Evolutionary conservation across 2,888 invertebrate genomes (phyloP).

Genomic region (Pardosa pseudoannulata): DNA sequence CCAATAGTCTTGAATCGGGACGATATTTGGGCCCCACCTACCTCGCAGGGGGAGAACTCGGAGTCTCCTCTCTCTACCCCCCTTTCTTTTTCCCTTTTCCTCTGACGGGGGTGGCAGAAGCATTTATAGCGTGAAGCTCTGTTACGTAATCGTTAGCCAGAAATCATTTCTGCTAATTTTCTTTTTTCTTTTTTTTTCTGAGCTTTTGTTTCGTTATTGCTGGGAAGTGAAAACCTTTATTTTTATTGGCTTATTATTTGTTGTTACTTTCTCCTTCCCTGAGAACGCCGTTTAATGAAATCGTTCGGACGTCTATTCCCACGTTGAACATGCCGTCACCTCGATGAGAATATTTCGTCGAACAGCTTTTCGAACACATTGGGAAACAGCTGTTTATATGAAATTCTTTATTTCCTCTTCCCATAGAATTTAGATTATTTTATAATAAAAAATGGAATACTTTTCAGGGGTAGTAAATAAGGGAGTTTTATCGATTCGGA

Average conservation of each 20-base stretch:
- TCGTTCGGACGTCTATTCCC: constrained; percentile 31
- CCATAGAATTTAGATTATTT: too few species aligned
- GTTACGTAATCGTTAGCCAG: constrained; percentile 34
- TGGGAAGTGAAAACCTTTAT: constrained; percentile 57
- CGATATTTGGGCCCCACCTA: constrained; percentile 58
- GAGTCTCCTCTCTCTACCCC: too few species aligned
- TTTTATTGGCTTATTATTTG: not conserved
- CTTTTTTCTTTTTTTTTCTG: too few species aligned
- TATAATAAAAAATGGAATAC: too few species aligned
- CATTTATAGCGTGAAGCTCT: constrained; percentile 44
- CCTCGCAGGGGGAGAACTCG: constrained; percentile 40
- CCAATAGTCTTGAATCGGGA: constrained; percentile 54
- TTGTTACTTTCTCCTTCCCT: too few species aligned
- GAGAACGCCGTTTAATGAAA: constrained; percentile 12
- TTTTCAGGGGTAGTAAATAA: too few species aligned
- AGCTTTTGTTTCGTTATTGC: constrained; percentile 27
- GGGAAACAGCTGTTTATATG: too few species aligned
- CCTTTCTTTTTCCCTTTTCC: constrained; percentile 5
- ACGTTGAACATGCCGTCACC: constrained; percentile 45
- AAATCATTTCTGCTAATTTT: constrained; percentile 17
- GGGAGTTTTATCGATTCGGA: too few species aligned
- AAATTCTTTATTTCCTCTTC: too few species aligned
- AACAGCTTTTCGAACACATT: too few species aligned
- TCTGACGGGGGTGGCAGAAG: not conserved
- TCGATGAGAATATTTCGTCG: not conserved